These are phyloP conservation scores for Drosophila sechellia DNA, from an alignment of 1,140 invertebrate genomes.

Conservation along the genomic window DNA sequence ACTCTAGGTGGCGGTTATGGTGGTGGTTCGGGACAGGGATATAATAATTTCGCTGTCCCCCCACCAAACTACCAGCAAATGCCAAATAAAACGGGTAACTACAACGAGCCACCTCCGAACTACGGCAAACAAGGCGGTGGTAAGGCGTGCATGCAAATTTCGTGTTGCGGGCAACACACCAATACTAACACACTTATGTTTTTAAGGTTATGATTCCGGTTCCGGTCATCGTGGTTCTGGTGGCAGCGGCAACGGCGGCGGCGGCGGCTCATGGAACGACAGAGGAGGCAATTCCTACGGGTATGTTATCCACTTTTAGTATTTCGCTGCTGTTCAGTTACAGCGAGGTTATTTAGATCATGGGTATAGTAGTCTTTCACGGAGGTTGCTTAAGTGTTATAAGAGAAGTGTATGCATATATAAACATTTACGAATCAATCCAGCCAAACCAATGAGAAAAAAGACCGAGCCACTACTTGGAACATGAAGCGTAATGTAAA, in stretches of 20 bases:
- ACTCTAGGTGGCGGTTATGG: constrained; percentile 70
- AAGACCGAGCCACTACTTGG: constrained; percentile 4
- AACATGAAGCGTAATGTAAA: background rate
- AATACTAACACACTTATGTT: constrained; percentile 39
- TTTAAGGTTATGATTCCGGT: constrained; percentile 83
- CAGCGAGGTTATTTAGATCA: background rate
- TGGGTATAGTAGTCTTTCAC: constrained; percentile 30
- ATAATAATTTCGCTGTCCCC: constrained; percentile 81
- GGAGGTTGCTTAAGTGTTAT: constrained; percentile 9
- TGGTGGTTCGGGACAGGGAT: constrained; percentile 75
- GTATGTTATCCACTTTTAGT: constrained; percentile 85
- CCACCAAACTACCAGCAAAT: constrained; percentile 82
- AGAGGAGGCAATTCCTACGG: constrained; percentile 85
- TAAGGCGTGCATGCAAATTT: constrained; percentile 38
- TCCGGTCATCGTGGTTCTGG: constrained; percentile 83
- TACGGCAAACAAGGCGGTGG: constrained; percentile 72
- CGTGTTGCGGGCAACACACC: constrained; percentile 3
- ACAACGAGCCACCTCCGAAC: constrained; percentile 81
- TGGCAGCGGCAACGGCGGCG: constrained; percentile 81
- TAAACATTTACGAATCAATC: constrained; percentile 14
- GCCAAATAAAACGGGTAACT: constrained; percentile 76
- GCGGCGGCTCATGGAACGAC: constrained; percentile 78
- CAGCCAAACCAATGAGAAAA: constrained; percentile 8
- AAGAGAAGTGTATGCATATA: constrained; percentile 23
- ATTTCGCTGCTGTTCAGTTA: constrained; percentile 1